Evolutionary conservation across 2,113 vertebrate genomes (phyloP).

Genomic region (Ailurus styani): DNA sequence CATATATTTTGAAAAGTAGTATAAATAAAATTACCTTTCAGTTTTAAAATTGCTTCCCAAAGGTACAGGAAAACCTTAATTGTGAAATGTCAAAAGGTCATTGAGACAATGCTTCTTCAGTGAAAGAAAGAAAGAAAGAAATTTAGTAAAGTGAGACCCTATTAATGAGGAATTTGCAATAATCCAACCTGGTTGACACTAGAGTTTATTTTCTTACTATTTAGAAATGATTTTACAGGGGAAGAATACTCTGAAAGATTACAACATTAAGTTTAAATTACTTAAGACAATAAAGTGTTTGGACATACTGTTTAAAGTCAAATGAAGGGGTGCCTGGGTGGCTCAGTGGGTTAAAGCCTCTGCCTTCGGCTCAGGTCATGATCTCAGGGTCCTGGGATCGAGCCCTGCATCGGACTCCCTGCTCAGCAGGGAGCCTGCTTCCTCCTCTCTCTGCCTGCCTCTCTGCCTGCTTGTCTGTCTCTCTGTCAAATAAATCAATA

Average conservation of each 20-base stretch:
- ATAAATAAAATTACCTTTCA: conserved; percentile 7
- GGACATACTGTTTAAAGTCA: background rate
- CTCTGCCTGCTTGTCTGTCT: too few relatives aligned
- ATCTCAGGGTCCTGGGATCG: too few relatives aligned
- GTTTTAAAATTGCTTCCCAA: conserved; percentile 20
- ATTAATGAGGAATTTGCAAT: background rate
- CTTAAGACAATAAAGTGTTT: background rate
- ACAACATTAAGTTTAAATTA: background rate
- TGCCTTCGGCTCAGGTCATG: too few relatives aligned
- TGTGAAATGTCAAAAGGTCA: background rate
- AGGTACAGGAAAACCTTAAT: background rate
- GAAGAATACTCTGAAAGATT: background rate
- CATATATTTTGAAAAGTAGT: background rate
- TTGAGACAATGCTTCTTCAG: background rate
- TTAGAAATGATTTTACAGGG: background rate
- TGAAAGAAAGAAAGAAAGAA: background rate
- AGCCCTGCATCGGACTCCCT: too few relatives aligned
- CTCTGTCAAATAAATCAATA: too few relatives aligned
- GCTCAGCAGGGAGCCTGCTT: too few relatives aligned
- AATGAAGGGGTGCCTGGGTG: too few relatives aligned
- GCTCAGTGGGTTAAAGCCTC: too few relatives aligned
- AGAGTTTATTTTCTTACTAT: background rate
- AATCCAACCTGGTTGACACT: background rate
- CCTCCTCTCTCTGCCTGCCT: too few relatives aligned
- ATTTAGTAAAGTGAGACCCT: background rate